Evolutionary conservation across 2,797 vertebrate species (phyloP), one percentile per base, ranked within the genome.

Genomic region (Alosa sapidissima): DNA sequence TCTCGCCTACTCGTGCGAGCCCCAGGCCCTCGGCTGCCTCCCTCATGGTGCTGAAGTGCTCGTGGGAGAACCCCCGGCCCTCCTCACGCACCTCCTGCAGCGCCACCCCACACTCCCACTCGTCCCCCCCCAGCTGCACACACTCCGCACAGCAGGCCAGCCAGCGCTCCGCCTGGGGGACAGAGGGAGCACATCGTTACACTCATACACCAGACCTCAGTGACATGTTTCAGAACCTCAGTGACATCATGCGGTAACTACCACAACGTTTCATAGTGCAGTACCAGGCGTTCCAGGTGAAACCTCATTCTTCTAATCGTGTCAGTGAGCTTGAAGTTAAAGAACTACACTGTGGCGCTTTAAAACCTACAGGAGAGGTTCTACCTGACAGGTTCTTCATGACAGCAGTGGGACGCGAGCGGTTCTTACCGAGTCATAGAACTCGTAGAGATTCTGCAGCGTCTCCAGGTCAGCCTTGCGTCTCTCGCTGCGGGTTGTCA

Each of bases 1-100:
- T 96, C 94, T 72, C 88, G 21, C 91, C 89, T 41, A 41, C 81
- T 94, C 94, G 51, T 92, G 92, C 88, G 78, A 94, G 94, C 51
- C 92, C 92, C 88, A 96, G 91, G 2, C 92, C 91, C 5, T 92
- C 86, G 68, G 95, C 94, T 87, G 92, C 96, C 86, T 91, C 87
- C 3, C 94, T 95, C 11, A 95, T 93, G 4, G 89, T 78, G 85
- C 93, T 94, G 91, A 97, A 95, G 88, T 95, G 96, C 82, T 96
- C 94, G 33, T 88, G 55, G 36, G 95, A 96, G 91, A 96, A 95
- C 88, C 96, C 95, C 33, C 92, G 88, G 10, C 95, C 95, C 88
- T 96, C 95, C 0, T 87, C 87, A 88, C 91, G 94, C 86, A 95
- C 95, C 88, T 93, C 93, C 91, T 92, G 91, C 85, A 96, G 89